phyloP scores from a whole-genome alignment of 2,888 invertebrate genomes.

The Drosophila gaucha region DNA sequence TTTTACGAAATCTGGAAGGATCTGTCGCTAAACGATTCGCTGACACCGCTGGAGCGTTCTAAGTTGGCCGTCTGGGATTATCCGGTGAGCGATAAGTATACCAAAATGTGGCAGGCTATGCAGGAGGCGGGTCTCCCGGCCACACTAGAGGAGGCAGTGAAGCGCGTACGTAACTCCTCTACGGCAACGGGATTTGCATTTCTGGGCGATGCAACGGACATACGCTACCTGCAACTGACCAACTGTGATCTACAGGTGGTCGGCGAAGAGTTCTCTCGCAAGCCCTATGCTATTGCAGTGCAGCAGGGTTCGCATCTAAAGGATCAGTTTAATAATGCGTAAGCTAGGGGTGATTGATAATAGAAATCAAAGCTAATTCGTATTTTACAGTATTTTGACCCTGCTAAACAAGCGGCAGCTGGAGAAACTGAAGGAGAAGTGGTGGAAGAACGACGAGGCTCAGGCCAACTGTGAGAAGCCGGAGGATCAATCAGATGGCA shows the following conservation, averaged over 20 bases:
- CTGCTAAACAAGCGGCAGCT: conserved; percentile 96
- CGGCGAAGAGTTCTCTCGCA: conserved; percentile 98
- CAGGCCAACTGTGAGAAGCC: conserved; percentile 92
- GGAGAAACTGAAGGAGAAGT: conserved; percentile 96
- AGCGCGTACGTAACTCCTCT: conserved; percentile 88
- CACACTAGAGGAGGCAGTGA: conserved; percentile 91
- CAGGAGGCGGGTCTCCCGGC: conserved; percentile 92
- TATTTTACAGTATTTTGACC: conserved; percentile 91
- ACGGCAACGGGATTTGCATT: conserved; percentile 95
- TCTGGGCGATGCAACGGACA: conserved; percentile 97
- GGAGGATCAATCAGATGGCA: conserved; percentile 97
- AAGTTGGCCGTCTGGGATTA: conserved; percentile 99
- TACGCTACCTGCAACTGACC: conserved; percentile 86
- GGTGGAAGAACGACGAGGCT: conserved; percentile 97
- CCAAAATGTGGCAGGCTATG: conserved; percentile 99
- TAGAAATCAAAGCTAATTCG: background rate
- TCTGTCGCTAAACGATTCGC: conserved; percentile 97
- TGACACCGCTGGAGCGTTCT: conserved; percentile 94
- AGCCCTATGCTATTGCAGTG: conserved; percentile 98
- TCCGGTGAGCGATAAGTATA: conserved; percentile 98
- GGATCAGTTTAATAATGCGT: conserved; percentile 98
- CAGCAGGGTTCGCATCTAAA: conserved; percentile 97
- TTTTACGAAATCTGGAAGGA: conserved; percentile 99
- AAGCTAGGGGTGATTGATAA: conserved; percentile 82
- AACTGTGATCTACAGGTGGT: conserved; percentile 92